phyloP scores from a whole-genome alignment of 37 sponge, comb jelly and placozoan species.

The Spongilla lacustris region DNA sequence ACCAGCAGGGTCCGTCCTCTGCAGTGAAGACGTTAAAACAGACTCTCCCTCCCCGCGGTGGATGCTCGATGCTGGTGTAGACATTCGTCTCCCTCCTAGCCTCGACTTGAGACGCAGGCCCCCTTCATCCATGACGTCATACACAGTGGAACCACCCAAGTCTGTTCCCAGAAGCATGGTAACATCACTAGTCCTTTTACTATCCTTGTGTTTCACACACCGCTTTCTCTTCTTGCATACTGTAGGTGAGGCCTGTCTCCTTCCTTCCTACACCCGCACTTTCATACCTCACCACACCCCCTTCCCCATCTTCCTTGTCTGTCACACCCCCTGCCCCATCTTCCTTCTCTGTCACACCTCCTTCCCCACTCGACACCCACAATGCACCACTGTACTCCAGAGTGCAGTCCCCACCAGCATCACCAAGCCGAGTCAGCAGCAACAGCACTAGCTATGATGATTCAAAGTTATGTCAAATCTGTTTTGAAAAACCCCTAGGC shows the following conservation, averaged over 20 bases:
- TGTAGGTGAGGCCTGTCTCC: not conserved
- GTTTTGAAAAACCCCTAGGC: slow-evolving; percentile 53
- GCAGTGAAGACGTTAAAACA: not conserved
- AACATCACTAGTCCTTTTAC: too few relatives aligned
- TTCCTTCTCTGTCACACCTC: not conserved
- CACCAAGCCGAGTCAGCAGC: not conserved
- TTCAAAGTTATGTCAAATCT: slow-evolving; percentile 41
- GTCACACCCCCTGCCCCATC: not conserved
- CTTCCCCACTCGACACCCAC: not conserved
- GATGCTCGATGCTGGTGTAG: not conserved
- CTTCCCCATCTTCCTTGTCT: not conserved
- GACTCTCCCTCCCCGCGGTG: not conserved
- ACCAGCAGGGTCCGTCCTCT: too few relatives aligned
- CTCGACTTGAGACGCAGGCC: not conserved
- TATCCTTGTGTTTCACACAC: not conserved
- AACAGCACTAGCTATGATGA: not conserved
- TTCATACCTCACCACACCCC: not conserved
- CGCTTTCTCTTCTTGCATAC: not conserved
- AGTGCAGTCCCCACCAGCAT: not conserved
- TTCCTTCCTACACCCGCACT: not conserved
- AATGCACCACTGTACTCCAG: not conserved
- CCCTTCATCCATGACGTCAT: not conserved
- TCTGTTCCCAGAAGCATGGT: not conserved
- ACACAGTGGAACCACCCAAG: not conserved
- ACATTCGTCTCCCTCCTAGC: not conserved